Conservation (phyloP, 92 coral and sea anemone species). For the Actinernus sp. region DNA sequence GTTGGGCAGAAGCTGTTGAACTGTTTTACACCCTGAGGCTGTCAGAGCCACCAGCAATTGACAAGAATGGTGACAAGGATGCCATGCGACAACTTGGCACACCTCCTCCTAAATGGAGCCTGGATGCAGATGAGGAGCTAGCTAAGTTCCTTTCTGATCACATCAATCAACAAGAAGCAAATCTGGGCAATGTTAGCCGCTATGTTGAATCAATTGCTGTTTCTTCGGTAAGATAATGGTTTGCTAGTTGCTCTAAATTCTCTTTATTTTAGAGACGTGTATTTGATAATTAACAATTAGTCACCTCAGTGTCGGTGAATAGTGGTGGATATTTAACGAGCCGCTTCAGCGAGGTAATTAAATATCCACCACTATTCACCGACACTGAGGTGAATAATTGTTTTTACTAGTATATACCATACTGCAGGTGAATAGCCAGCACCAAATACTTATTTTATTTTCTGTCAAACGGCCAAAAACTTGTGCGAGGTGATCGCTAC, state of each 20-base stretch:
- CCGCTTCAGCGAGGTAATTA: no score
- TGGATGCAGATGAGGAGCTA: conserved; percentile 97
- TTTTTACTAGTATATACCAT: no score
- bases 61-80: conserved; percentile 87
- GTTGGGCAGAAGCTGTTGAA: conserved; percentile 96
- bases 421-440: no score
- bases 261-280: no score
- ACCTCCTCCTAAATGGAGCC: conserved; percentile 95
- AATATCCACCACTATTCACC: no score
- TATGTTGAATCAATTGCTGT: conserved; percentile 92
- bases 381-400: no score
- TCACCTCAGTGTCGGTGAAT: no score
- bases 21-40: conserved; percentile 76
- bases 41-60: conserved; percentile 80
- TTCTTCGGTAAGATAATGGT: conserved; percentile 74
- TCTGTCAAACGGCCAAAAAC: no score
- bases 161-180: conserved; percentile 84
- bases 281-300: not conserved
- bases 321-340: no score
- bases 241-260: not conserved
- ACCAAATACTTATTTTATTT: no score
- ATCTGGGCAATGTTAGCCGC: conserved; percentile 90
- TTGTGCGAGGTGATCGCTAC: no score
- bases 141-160: conserved; percentile 90
- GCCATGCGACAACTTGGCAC: conserved; percentile 85